Conservation (phyloP, 64 coral and sea anemone species). For the Stichodactyla mertensii region DNA sequence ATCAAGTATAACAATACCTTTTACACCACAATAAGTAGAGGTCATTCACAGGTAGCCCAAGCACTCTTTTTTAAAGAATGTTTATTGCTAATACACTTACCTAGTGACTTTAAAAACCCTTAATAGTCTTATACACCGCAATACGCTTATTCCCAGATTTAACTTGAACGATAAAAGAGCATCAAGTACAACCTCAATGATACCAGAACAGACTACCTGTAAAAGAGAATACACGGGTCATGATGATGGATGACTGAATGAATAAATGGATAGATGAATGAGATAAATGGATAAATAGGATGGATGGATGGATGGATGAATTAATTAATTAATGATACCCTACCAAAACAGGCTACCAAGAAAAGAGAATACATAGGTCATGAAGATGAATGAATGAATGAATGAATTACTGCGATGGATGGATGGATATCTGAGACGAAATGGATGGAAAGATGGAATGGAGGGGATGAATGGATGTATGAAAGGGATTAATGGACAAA, state of each 20-base stretch:
- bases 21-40: no score
- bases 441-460: neutral
- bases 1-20: neutral
- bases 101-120: conserved; percentile 48
- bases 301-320: no score
- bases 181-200: conserved; percentile 18
- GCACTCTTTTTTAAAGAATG: neutral
- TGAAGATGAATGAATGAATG: neutral
- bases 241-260: no score
- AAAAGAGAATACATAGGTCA: neutral
- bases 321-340: neutral
- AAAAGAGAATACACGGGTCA: neutral
- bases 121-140: conserved; percentile 32
- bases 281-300: no score
- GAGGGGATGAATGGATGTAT: neutral
- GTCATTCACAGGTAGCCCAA: neutral
- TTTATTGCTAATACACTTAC: neutral
- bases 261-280: neutral
- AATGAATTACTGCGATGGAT: neutral
- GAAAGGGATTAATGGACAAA: neutral
- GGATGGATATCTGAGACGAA: neutral
- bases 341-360: conserved; percentile 11
- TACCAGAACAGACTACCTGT: conserved; percentile 20
- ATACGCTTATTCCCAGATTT: conserved; percentile 34
- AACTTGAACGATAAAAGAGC: neutral